Conservation (phyloP, 2,113 vertebrate species). For the Stigmatopora argus region DNA sequence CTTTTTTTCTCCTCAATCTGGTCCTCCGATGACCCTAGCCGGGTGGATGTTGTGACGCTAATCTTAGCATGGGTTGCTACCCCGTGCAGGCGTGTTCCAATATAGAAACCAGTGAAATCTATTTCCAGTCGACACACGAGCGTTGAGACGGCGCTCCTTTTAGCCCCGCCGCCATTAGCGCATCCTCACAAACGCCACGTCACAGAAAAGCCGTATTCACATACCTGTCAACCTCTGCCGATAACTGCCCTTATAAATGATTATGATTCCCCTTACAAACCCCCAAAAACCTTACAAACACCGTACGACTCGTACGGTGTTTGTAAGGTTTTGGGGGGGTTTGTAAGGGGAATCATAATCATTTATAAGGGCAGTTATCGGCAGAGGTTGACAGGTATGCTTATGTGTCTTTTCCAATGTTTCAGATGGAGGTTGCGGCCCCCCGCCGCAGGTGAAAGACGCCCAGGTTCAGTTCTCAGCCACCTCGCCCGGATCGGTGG, state of each 20-base stretch:
- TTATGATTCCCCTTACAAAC: too few species aligned
- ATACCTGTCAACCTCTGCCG: too few species aligned
- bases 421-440: constrained; percentile 79
- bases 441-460: constrained; percentile 77
- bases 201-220: too few species aligned
- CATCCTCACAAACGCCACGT: background rate
- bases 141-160: constrained; percentile 36
- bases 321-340: too few species aligned
- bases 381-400: too few species aligned
- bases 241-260: too few species aligned
- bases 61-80: constrained; percentile 58
- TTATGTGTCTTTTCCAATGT: constrained; percentile 10
- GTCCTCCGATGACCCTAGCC: background rate
- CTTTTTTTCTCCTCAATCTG: too few species aligned
- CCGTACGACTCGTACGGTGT: too few species aligned
- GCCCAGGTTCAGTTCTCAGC: constrained; percentile 78
- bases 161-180: constrained; percentile 19
- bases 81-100: constrained; percentile 30
- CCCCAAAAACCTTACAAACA: too few species aligned
- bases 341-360: too few species aligned
- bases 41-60: constrained; percentile 35
- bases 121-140: constrained; percentile 50
- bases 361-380: too few species aligned
- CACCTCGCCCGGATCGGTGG: constrained; percentile 76
- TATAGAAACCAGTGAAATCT: constrained; percentile 39